Evolutionary conservation across 2,888 invertebrate species (phyloP).

Genomic region (Stomorhina lunata): DNA sequence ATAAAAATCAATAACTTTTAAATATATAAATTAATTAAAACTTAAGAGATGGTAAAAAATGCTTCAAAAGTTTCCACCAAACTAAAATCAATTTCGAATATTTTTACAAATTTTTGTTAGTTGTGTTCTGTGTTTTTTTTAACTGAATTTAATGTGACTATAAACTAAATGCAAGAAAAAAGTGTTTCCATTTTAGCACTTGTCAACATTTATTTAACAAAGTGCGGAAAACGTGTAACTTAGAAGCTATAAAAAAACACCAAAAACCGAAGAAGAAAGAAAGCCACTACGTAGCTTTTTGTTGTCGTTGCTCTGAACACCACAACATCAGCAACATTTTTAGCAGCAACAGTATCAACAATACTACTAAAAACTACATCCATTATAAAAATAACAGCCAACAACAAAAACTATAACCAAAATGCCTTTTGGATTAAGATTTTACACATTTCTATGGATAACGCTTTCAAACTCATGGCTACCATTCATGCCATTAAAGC

Average conservation of each 20-base stretch:
- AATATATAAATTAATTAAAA: too few relatives aligned
- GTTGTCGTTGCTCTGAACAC: conserved; percentile 38
- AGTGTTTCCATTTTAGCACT: conserved; percentile 29
- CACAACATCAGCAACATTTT: background rate
- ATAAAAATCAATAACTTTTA: background rate
- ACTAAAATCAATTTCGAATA: too few relatives aligned
- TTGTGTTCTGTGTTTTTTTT: background rate
- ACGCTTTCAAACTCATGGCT: conserved; percentile 74
- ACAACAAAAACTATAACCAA: conserved; percentile 69
- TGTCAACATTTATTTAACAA: conserved; percentile 45
- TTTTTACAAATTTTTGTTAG: background rate
- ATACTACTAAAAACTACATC: conserved; percentile 27
- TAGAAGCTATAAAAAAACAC: conserved; percentile 24
- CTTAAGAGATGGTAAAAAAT: too few relatives aligned
- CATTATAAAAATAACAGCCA: conserved; percentile 40
- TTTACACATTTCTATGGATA: conserved; percentile 76
- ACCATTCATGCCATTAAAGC: conserved; percentile 67
- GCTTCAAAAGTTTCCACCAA: too few relatives aligned
- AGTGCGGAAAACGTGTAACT: conserved; percentile 27
- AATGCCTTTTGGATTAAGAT: conserved; percentile 77
- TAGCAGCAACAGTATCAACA: background rate
- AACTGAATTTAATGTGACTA: background rate
- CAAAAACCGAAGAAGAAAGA: conserved; percentile 37
- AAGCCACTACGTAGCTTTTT: conserved; percentile 52
- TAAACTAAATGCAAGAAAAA: background rate